phyloP scores from a whole-genome alignment of 1,140 invertebrate species.

The Colletes gigas region DNA sequence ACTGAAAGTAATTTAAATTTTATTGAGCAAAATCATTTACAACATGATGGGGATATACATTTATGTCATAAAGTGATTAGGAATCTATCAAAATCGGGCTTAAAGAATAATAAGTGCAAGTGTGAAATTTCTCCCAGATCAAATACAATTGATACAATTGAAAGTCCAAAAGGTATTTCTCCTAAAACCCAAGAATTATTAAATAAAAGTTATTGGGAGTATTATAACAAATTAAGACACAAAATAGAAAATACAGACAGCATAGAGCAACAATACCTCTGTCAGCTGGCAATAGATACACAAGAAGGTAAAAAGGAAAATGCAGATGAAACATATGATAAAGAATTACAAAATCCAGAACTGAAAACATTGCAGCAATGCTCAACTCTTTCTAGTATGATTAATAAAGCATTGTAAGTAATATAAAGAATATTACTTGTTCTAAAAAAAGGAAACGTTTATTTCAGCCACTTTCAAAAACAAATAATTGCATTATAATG shows the following conservation, averaged over 20 bases:
- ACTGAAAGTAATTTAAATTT: background rate
- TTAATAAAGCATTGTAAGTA: constrained; percentile 71
- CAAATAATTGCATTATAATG: constrained; percentile 1
- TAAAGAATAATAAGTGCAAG: constrained; percentile 30
- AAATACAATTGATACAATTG: constrained; percentile 19
- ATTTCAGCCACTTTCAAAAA: background rate
- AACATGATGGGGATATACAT: background rate
- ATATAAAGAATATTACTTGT: background rate
- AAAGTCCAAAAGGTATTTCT: constrained; percentile 61
- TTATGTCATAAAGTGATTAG: background rate
- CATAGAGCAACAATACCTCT: constrained; percentile 54
- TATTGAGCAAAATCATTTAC: constrained; percentile 18
- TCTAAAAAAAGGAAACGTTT: background rate
- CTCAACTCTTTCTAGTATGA: constrained; percentile 70
- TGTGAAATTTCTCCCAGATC: constrained; percentile 37
- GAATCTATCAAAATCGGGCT: background rate
- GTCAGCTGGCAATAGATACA: constrained; percentile 54
- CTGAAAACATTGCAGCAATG: constrained; percentile 69
- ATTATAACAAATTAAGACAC: constrained; percentile 70
- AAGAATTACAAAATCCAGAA: constrained; percentile 42
- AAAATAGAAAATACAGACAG: constrained; percentile 25
- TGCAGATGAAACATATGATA: background rate
- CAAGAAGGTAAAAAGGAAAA: constrained; percentile 53
- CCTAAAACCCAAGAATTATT: constrained; percentile 70
- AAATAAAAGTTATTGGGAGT: constrained; percentile 73